Base-by-base conservation (phyloP, 2,797 vertebrate genomes). In the Gadopsis marmoratus region DNA sequence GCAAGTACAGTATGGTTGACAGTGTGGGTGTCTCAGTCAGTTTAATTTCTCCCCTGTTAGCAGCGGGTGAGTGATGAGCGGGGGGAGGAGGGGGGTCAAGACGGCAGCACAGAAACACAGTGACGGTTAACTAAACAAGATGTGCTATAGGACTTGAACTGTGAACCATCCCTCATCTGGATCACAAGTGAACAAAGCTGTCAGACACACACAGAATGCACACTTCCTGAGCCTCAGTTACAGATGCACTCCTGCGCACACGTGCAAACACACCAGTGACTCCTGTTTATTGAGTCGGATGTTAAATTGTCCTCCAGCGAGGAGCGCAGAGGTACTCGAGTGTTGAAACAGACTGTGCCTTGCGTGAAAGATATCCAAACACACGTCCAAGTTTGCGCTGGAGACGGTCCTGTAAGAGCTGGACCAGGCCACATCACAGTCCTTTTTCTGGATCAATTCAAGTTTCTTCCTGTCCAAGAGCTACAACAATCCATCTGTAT, bases 361-460 rank as follows among this genome's bases (percentile, higher is more conserved):
- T 69, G 88, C 88, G 90, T 86, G 92, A 92, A 93, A 90, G 73
- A 83, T 33, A 67, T 90, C 89, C 88, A 92, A 92, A 90, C 69
- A 82, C 89, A 84, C 72, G 58, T 92, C 83, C 82, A 88, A 91
- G 56, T 84, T 79, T 47, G 78, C 90, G 64, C 89, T 48, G 77
- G 91, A 91, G 90, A 90, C 78, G 43, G 64, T 53, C 39, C 81
- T 82, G 72, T 68, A 82, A 89, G 86, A 91, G 86, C 71, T 83
- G 79, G 88, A 92, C 89, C 91, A 83, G 92, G 82, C 83, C 84
- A 69, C 71, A 76, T 71, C 84, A 21, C 73, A 72, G 82, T 48
- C 59, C 55, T 86, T 74, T 66, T 31, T 69, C 83, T 63, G 58
- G 69, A 81, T 89, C 71, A 26, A 61, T 84, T 72, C 43, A 17